Evolutionary conservation across 2,113 vertebrate genomes (phyloP).

Genomic region (Spermophilus dauricus): DNA sequence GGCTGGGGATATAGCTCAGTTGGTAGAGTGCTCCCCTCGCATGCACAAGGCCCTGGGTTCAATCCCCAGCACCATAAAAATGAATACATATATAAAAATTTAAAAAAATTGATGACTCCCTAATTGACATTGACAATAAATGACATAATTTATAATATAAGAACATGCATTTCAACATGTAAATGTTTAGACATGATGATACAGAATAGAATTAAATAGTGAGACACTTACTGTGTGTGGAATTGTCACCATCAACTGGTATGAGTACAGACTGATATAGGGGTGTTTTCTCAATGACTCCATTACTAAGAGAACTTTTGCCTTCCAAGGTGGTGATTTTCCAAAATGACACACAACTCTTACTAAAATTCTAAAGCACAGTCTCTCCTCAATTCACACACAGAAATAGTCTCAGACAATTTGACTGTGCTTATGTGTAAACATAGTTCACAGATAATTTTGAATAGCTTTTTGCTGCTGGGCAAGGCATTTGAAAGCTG

Average conservation of each 20-base stretch:
- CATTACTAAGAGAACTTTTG: not conserved
- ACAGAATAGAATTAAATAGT: not conserved
- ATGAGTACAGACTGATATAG: not conserved
- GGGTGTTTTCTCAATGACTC: not conserved
- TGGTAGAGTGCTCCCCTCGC: too few species aligned
- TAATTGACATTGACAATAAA: not conserved
- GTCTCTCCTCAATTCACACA: not conserved
- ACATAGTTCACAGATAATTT: not conserved
- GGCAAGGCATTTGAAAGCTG: not conserved
- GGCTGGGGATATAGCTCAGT: too few species aligned
- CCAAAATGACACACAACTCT: constrained; percentile 29
- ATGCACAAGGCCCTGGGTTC: too few species aligned
- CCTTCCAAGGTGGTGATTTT: not conserved
- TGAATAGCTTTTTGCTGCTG: constrained; percentile 19
- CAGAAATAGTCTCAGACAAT: not conserved
- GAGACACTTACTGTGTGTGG: not conserved
- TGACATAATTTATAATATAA: not conserved
- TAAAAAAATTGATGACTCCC: not conserved
- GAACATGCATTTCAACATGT: not conserved
- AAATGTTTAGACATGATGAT: not conserved
- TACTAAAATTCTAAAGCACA: not conserved
- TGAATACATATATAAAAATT: too few species aligned
- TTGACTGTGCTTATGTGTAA: not conserved
- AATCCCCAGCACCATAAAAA: too few species aligned
- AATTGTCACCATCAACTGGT: not conserved